Conservation (phyloP, 2,113 vertebrate genomes). For the Aptenodytes forsteri region DNA sequence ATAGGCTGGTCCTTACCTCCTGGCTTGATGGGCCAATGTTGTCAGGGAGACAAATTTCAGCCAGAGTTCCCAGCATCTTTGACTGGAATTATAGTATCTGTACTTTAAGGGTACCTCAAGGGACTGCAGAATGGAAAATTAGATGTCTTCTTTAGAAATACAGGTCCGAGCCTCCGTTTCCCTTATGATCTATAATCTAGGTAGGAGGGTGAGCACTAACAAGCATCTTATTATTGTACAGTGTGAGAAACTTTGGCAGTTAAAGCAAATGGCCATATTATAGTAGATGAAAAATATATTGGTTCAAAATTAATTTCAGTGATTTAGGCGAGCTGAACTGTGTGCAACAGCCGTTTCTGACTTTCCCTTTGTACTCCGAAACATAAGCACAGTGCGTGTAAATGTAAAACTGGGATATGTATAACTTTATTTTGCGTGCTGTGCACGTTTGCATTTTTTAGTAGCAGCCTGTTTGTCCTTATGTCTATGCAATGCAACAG, state of each 20-base stretch:
- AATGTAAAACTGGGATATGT: not conserved
- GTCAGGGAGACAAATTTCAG: not conserved
- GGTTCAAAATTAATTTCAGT: not conserved
- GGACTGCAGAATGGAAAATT: not conserved
- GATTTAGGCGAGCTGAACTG: not conserved
- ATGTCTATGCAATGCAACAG: not conserved
- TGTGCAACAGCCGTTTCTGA: not conserved
- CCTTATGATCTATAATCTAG: not conserved
- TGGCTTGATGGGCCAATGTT: not conserved
- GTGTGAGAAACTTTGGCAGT: not conserved
- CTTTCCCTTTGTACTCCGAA: not conserved
- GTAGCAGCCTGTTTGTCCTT: constrained; percentile 46
- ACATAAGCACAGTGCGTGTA: not conserved
- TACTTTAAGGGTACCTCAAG: not conserved
- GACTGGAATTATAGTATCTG: not conserved
- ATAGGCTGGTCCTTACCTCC: not conserved
- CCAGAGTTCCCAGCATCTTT: not conserved
- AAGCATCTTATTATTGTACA: not conserved
- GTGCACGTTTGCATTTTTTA: constrained; percentile 25
- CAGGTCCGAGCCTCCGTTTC: fast-evolving
- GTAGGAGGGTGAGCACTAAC: not conserved
- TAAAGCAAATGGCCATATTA: not conserved
- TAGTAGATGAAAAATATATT: not conserved
- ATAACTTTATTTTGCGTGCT: not conserved
- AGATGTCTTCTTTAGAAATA: not conserved